phyloP scores from a whole-genome alignment of 1,140 invertebrate species.

The Brachionus plicatilis region DNA sequence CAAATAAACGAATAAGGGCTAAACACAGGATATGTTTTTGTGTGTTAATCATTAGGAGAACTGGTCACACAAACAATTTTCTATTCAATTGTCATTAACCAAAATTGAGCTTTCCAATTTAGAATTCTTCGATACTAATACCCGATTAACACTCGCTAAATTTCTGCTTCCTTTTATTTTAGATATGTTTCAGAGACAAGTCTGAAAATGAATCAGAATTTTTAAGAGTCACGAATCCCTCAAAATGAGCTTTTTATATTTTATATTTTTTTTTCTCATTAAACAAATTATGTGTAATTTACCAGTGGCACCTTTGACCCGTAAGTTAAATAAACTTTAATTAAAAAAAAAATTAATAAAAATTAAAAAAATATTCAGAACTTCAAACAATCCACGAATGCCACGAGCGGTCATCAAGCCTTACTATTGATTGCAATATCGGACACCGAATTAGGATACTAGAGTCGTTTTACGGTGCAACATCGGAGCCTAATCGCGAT shows the following conservation, averaged over 20 bases:
- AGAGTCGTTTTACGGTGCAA: slow-evolving; percentile 21
- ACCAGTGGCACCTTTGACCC: slow-evolving; percentile 2
- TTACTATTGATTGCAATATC: slow-evolving; percentile 5
- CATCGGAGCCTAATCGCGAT: not conserved
- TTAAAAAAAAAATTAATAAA: not conserved
- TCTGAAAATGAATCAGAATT: not conserved
- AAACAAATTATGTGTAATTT: not conserved
- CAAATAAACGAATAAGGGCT: not conserved
- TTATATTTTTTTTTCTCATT: not conserved
- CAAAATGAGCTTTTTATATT: not conserved
- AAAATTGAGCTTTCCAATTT: not conserved
- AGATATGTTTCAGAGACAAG: not conserved
- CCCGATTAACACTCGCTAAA: not conserved
- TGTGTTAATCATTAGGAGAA: slow-evolving; percentile 6
- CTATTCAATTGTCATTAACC: not conserved
- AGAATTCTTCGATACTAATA: not conserved
- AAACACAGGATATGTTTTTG: slow-evolving; percentile 31
- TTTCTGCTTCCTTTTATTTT: not conserved
- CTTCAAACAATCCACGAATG: slow-evolving; percentile 22
- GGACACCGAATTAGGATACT: slow-evolving; percentile 22
- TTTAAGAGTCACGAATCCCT: not conserved
- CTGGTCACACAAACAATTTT: not conserved
- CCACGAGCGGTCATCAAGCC: slow-evolving; percentile 5
- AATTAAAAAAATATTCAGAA: not conserved
- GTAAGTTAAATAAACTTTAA: not conserved